Conservation (phyloP, 2,888 invertebrate species). For the Trachelus iudaicus region DNA sequence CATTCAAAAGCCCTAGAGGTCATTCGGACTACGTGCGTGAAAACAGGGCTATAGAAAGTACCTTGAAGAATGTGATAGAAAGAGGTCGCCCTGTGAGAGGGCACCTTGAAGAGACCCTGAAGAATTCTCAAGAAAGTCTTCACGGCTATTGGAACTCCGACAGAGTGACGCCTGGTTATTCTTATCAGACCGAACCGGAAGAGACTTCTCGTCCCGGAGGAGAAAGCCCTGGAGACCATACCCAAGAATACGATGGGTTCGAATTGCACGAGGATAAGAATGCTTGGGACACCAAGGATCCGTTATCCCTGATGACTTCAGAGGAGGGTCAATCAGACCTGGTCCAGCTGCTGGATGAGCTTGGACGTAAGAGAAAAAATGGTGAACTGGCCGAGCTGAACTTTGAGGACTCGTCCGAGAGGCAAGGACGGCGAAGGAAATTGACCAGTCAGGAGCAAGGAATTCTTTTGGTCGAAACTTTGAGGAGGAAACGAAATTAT, state of each 20-base stretch:
- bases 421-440: constrained; percentile 65
- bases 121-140: not conserved
- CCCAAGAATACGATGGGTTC: too few species aligned
- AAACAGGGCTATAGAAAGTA: constrained; percentile 34
- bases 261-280: not conserved
- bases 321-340: constrained; percentile 19
- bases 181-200: not conserved
- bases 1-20: not conserved
- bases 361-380: constrained; percentile 28
- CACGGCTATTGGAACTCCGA: not conserved
- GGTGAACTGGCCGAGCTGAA: constrained; percentile 21
- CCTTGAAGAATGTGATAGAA: constrained; percentile 26
- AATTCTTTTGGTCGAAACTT: constrained; percentile 77
- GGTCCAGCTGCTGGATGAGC: constrained; percentile 38
- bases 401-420: constrained; percentile 17
- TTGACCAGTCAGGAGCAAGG: constrained; percentile 79
- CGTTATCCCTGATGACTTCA: not conserved
- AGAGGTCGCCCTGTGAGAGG: constrained; percentile 2
- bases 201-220: not conserved
- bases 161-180: not conserved
- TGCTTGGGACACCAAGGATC: not conserved
- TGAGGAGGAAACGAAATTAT: constrained; percentile 73
- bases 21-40: constrained; percentile 24
- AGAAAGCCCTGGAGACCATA: not conserved
- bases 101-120: not conserved